Percentiles rank a stretch among this genome's conserved stretches.
Conservation (phyloP, 2,113 vertebrate species). For the Cnemophilus loriae region DNA sequence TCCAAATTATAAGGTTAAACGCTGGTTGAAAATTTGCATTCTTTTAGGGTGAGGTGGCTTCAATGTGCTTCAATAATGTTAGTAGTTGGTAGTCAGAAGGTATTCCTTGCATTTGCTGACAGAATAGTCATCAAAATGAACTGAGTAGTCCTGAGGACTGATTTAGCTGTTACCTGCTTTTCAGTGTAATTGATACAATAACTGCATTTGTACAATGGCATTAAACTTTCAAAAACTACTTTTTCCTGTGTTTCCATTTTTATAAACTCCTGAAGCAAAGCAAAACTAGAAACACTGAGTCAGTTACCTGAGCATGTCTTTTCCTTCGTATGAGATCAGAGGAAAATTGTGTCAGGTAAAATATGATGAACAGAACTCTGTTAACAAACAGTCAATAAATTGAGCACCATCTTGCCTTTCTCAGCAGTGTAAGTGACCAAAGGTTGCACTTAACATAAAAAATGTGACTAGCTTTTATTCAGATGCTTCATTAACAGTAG, state of each 20-base stretch:
- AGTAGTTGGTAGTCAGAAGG: background rate
- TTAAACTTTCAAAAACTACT: background rate
- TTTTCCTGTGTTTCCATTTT: background rate
- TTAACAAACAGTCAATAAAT: background rate
- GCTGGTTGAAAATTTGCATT: background rate
- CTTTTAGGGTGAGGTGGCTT: background rate
- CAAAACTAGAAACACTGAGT: background rate
- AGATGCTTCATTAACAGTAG: background rate
- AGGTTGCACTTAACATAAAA: background rate
- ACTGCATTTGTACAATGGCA: slow-evolving; percentile 6
- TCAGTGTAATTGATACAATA: slow-evolving; percentile 37
- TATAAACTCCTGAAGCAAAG: background rate
- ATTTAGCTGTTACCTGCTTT: background rate
- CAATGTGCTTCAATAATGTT: background rate
- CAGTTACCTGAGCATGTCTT: background rate
- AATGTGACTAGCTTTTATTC: background rate
- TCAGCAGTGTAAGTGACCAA: background rate
- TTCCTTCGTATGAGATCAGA: background rate
- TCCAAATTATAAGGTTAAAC: background rate
- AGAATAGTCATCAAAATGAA: background rate
- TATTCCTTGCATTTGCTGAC: background rate
- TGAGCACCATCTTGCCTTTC: background rate
- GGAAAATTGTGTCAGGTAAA: background rate
- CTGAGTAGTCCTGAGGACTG: background rate
- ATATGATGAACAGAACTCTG: background rate